Base-by-base conservation (phyloP, 2,113 vertebrate species). In the Colossoma macropomum region DNA sequence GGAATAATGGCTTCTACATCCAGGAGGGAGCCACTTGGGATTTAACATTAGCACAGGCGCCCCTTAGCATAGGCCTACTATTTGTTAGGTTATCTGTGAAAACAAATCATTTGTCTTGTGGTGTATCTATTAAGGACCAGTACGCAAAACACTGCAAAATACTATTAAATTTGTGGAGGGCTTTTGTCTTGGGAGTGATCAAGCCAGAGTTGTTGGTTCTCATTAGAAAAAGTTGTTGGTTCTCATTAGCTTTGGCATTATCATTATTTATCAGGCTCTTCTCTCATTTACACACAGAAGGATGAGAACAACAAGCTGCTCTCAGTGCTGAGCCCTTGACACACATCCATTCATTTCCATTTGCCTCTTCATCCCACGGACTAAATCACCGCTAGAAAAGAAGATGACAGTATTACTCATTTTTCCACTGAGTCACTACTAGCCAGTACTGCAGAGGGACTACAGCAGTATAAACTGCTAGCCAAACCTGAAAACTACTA, bases 341-440 rank as follows among this genome's bases (percentile, higher is more conserved):
- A 77, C 73, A 82, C 79, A 85, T 90, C 90, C 78, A 77, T 85
- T 89, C 79, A 63, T 81, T 89, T 88, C 87, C 56, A 83, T 86
- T 85, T 87, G 25, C 86, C 54, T 79, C 82, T 85, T 86, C 32
- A 4, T 90, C 65, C 89, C 75, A 66, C 50, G 13, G 85, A 82
- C 90, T 92, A 89, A 92, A 91, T 93, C 91, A 93, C 76, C 48
- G 84, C 92, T 80, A 70, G 77, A 76, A 77, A 79, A 78, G 79
- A 89, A 89, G 81, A 81, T 56, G 21, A 87, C 78, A 4, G 78
- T 75, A 88, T 85, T 82, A 74, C 38, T 71, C 34, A 74, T 86
- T 80, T 72, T 75, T 79, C 54, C 63, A 73, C 73, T 73, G 68
- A 76, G 83, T 80, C 88, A 27, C 59, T 62, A 13, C 59, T 62